Evolutionary conservation across 2,797 vertebrate species (phyloP), one percentile per base, ranked within the genome.

Genomic region (Anisognathus igniventris): DNA sequence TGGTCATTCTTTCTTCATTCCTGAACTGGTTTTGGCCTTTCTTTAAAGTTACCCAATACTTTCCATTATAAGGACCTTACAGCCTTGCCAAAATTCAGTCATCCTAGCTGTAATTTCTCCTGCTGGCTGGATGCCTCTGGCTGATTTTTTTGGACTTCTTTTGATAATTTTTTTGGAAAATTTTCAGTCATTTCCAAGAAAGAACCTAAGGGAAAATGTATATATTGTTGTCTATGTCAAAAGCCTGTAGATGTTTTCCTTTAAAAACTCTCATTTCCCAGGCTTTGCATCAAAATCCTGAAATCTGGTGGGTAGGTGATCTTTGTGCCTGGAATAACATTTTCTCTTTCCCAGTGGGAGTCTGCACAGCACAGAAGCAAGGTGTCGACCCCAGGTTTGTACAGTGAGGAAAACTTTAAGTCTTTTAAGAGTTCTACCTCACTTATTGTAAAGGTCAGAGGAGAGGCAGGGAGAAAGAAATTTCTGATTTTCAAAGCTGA

Each of bases 101-200:
- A 90, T 93, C 89, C 62, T 95, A 95, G 76, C n/a, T 74, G 78
- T 93, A 93, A 88, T 90, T 96, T 93, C 62, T 90, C 47, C 57
- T 88, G 42, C 78, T 96, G 94, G 95, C 91, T 90, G 65, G 20
- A 61, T 83, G 89, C 87, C 94, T 88, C 87, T 93, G 87, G 78
- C 75, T 83, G 87, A 93, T 93, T 95, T 90, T 93, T 79, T 74
- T 96, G 92, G 91, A 92, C 58, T 75, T 72, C 70, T 92, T 92
- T 62, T 88, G 86, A 93, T 71, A 86, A 40, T 70, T 79, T 76
- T 73, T 90, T 84, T 80, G 33, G 40, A 90, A 86, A 89, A 20
- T 45, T 79, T 79, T 82, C 90, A 87, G 87, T 82, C 78, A 73
- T 87, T 95, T 95, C 90, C 91, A 91, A 93, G 94, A 93, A 96